These are phyloP conservation scores for Epirrhoe tristata DNA, from an alignment of 2,888 invertebrate species.

Conservation along the genomic window DNA sequence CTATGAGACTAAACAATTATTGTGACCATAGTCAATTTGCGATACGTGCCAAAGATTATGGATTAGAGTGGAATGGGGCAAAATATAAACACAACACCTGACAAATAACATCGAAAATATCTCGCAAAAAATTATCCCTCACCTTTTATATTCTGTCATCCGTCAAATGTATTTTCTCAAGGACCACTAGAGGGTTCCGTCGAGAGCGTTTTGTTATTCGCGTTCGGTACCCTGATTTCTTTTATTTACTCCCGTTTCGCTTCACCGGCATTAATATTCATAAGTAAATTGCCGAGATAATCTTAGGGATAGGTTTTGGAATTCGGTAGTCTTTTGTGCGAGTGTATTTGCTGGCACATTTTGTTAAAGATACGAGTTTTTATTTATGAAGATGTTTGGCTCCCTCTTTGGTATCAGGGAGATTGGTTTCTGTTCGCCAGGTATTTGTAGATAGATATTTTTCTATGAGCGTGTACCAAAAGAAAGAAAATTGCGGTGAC, in stretches of 20 bases:
- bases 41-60: too few relatives aligned
- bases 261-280: conserved; percentile 80
- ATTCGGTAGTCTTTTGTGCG: conserved; percentile 41
- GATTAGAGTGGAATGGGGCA: too few relatives aligned
- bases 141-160: conserved; percentile 79
- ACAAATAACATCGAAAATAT: conserved; percentile 70
- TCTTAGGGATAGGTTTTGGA: conserved; percentile 46
- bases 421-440: conserved; percentile 30
- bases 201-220: conserved; percentile 69
- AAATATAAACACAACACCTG: background rate
- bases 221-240: conserved; percentile 60
- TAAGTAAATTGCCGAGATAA: conserved; percentile 81
- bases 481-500: too few relatives aligned
- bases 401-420: conserved; percentile 30
- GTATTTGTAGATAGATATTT: background rate
- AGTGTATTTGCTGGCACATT: conserved; percentile 34
- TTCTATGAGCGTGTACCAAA: too few relatives aligned
- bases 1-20: too few relatives aligned
- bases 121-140: conserved; percentile 71
- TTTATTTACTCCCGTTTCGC: conserved; percentile 58
- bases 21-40: too few relatives aligned
- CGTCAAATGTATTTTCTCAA: conserved; percentile 79
- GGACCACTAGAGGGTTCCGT: conserved; percentile 50
- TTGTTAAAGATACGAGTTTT: conserved; percentile 22
- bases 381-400: conserved; percentile 27